Percentiles rank a stretch among this genome's conserved stretches.
Conservation (phyloP, 2,797 vertebrate species). For the Natrix natrix region DNA sequence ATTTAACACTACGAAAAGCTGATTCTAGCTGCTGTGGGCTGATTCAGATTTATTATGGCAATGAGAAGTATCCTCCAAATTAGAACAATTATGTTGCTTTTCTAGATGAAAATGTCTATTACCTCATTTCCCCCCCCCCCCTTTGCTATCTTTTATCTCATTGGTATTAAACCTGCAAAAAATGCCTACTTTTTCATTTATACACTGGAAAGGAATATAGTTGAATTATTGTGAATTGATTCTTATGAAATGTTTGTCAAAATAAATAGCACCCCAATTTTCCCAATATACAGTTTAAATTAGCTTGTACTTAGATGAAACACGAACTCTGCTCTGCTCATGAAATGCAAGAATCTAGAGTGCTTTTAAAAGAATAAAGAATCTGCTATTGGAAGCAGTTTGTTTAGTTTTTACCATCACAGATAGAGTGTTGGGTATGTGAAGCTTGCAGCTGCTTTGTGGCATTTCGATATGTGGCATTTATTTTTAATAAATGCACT, state of each 20-base stretch:
- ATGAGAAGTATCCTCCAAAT: slow-evolving; percentile 89
- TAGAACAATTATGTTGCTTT: slow-evolving; percentile 81
- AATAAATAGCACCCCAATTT: slow-evolving; percentile 25
- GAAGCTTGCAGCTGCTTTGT: not conserved
- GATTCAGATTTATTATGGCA: slow-evolving; percentile 86
- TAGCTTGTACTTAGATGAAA: not conserved
- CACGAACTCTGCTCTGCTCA: not conserved
- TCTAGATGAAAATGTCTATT: slow-evolving; percentile 47
- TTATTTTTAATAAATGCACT: not conserved
- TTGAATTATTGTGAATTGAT: slow-evolving; percentile 59
- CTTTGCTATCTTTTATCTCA: slow-evolving; percentile 44
- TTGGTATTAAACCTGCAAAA: slow-evolving; percentile 58
- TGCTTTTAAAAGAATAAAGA: not conserved
- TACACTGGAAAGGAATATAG: slow-evolving; percentile 58
- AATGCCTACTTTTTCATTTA: slow-evolving; percentile 38
- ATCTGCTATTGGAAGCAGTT: not conserved
- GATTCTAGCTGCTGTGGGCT: slow-evolving; percentile 64
- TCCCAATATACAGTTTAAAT: not conserved
- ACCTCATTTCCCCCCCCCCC: slow-evolving; percentile 45
- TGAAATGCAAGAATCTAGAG: not conserved
- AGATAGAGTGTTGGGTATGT: not conserved
- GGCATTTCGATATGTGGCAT: not conserved
- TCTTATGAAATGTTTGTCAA: slow-evolving; percentile 50
- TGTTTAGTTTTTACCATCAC: not conserved
- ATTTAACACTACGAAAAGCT: slow-evolving; percentile 66